Conservation (phyloP, 1,140 invertebrate genomes). For the Neuroterus valhalla region DNA sequence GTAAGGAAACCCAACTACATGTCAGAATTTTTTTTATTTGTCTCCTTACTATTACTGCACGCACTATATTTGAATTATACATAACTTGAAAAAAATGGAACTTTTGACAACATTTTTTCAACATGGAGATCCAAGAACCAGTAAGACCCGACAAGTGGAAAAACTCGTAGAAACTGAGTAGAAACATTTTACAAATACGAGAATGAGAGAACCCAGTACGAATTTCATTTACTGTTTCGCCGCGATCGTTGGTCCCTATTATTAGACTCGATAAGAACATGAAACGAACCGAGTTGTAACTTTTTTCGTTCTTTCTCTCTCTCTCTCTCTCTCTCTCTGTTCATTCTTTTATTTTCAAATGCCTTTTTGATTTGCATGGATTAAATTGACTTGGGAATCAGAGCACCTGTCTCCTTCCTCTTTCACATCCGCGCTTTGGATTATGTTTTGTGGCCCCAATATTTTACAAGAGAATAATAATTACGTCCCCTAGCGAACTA, state of each 20-base stretch:
- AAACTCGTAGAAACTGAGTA: neutral
- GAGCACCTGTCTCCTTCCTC: conserved; percentile 56
- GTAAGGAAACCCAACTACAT: too few relatives aligned
- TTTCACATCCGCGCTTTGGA: conserved; percentile 58
- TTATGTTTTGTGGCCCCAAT: conserved; percentile 72
- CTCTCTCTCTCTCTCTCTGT: conserved; percentile 48
- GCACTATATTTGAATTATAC: too few relatives aligned
- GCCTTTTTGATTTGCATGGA: conserved; percentile 48
- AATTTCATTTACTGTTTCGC: conserved; percentile 37
- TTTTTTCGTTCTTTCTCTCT: conserved; percentile 46
- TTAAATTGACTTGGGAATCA: conserved; percentile 62
- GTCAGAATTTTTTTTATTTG: too few relatives aligned
- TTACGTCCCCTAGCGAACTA: conserved; percentile 23
- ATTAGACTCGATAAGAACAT: conserved; percentile 44
- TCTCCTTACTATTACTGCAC: too few relatives aligned
- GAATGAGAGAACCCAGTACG: conserved; percentile 57
- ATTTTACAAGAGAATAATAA: conserved; percentile 58
- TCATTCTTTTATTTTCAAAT: conserved; percentile 52
- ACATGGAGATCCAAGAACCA: too few relatives aligned
- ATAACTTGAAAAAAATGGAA: too few relatives aligned
- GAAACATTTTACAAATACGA: conserved; percentile 21
- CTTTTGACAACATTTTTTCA: too few relatives aligned
- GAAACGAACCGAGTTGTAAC: conserved; percentile 32
- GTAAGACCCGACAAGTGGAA: neutral
- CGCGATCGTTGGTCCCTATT: conserved; percentile 63